Base-by-base conservation (phyloP, 2,888 invertebrate genomes). In the Byasa hedistus region DNA sequence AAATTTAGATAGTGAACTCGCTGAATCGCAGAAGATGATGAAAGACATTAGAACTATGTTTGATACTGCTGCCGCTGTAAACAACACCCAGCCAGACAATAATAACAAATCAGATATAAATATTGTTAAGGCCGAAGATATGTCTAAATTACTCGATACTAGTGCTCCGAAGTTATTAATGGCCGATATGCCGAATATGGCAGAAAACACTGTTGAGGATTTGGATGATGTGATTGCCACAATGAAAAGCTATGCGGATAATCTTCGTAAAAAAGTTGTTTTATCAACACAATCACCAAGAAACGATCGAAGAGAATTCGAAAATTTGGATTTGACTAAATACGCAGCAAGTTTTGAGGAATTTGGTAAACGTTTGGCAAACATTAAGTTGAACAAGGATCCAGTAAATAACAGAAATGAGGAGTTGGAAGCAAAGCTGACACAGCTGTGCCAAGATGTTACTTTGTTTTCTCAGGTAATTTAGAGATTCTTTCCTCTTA, bases 391-490 rank as follows among this genome's bases (percentile, higher is more conserved):
- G 1, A 79, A 71, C 52, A 82, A 80, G 60, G 75, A 77, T 60
- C 76, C 79, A n/a, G 70, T 68, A 1, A 74, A 69, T n/a, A 75
- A 75, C 12, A 83, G 77, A 64, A 86, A 82, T 73, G 63, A 71
- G 36, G 86, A 84, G 56, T 74, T 91, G 36, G 89, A 91, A 70
- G 69, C 69, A 2, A 89, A 90, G 69, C 70, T 91, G 57, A 71
- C 76, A 23, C 78, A 82, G 36, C 72, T 91, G 12, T 85, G 84
- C 71, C 76, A 84, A 55, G 85, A 89, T 80, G 86, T 90, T 1
- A 80, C 84, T 52, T 79, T 84, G 74, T 89, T 91, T 70, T 85
- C 84, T 39, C 81, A 88, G 84, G 91, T 89, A 75, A 22, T 58
- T 24, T 24, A 15, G 17, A 22, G 3, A 48, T 48, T 44, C 19